A percentile compares a stretch with the other conserved stretches of the same genome.
phyloP scores from a whole-genome alignment of 2,113 vertebrate species.

The Cryptotis parvus region DNA sequence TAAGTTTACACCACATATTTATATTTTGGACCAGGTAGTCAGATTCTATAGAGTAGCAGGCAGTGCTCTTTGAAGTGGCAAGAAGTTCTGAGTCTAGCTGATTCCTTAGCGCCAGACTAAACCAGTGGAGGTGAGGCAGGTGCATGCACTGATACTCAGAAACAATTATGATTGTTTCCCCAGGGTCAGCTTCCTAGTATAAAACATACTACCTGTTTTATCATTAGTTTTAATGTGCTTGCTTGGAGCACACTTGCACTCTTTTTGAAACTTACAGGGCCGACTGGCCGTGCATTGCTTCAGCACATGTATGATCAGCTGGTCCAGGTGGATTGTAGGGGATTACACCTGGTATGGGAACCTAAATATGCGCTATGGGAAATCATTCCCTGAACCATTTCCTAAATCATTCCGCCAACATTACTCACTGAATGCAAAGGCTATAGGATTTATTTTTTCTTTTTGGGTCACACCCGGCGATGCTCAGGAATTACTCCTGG shows the following conservation, averaged over 20 bases:
- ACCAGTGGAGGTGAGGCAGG: not conserved
- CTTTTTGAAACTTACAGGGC: constrained; percentile 47
- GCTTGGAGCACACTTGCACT: not conserved
- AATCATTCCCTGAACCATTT: no score
- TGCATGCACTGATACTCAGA: constrained; percentile 34
- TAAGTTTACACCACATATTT: constrained; percentile 72
- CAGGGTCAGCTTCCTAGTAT: not conserved
- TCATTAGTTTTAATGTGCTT: constrained; percentile 33
- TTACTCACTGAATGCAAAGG: not conserved
- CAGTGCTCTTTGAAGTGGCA: constrained; percentile 41
- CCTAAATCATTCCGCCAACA: constrained; percentile 48
- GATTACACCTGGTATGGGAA: not conserved
- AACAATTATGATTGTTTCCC: constrained; percentile 25
- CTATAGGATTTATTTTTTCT: no score
- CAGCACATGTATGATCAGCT: not conserved
- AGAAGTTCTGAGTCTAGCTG: not conserved
- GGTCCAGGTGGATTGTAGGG: constrained; percentile 36
- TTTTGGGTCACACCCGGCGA: no score
- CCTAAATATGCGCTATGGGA: not conserved
- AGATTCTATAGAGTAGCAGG: constrained; percentile 14
- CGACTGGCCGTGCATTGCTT: constrained; percentile 36
- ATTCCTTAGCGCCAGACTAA: constrained; percentile 11
- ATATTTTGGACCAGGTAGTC: constrained; percentile 52
- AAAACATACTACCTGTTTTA: not conserved
- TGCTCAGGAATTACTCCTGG: no score